Percentiles rank a stretch among this genome's conserved stretches.
These are phyloP conservation scores for Corythoichthys haematopterus DNA, from an alignment of 2,113 vertebrate genomes.

Conservation along the genomic window DNA sequence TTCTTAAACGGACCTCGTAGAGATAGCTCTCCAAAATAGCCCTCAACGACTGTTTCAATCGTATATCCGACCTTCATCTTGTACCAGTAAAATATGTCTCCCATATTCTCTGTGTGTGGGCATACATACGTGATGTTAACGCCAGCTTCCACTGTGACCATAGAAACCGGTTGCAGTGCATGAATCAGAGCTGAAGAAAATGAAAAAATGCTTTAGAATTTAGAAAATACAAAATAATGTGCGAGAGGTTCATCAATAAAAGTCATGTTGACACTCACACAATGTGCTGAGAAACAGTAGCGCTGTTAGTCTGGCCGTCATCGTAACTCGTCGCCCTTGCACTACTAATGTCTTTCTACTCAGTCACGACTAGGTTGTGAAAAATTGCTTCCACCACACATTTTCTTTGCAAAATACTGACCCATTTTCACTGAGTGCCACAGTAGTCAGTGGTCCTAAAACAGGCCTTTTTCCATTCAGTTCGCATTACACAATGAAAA, in stretches of 20 bases:
- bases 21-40: background rate
- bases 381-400: background rate
- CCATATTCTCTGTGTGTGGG: background rate
- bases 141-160: background rate
- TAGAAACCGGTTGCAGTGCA: background rate
- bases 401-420: background rate
- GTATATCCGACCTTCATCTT: background rate
- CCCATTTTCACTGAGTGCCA: background rate
- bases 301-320: background rate
- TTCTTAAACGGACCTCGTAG: background rate
- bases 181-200: background rate
- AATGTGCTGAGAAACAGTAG: background rate
- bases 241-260: background rate
- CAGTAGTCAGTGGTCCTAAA: background rate
- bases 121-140: background rate
- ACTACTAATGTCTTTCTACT: background rate
- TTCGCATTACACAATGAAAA: background rate
- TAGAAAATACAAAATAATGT: background rate
- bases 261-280: background rate
- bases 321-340: background rate
- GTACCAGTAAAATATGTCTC: slow-evolving; percentile 9
- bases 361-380: background rate
- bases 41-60: background rate
- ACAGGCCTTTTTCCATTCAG: background rate
- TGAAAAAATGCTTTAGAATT: background rate